Conservation (phyloP, 2,797 vertebrate species). For the Hyperoplus lanceolatus region DNA sequence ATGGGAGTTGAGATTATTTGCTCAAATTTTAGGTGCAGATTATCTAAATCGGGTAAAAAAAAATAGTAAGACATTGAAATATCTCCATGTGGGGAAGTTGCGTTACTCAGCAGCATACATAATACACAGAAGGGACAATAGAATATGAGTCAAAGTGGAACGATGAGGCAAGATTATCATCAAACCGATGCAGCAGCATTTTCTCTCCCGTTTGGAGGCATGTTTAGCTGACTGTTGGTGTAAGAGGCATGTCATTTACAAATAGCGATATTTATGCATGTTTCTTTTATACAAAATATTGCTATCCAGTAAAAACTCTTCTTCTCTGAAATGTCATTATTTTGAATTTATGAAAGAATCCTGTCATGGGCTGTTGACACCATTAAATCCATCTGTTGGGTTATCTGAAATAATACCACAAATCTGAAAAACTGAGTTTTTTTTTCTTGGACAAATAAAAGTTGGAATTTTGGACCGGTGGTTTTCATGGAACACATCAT, state of each 20-base stretch:
- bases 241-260: constrained; percentile 9
- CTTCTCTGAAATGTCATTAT: constrained; percentile 1
- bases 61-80: constrained; percentile 6
- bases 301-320: not conserved
- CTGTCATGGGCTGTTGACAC: not conserved
- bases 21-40: constrained; percentile 1
- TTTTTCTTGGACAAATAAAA: not conserved
- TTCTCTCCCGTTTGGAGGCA: constrained; percentile 3
- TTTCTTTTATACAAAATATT: constrained; percentile 7
- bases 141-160: constrained; percentile 30
- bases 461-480: not conserved
- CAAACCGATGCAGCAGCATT: not conserved
- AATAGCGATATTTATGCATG: not conserved
- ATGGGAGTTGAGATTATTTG: not conserved
- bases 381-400: not conserved
- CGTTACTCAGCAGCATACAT: constrained; percentile 17
- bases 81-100: not conserved
- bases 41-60: constrained; percentile 23
- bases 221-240: constrained; percentile 22
- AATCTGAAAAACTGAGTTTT: not conserved
- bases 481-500: not conserved
- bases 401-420: not conserved
- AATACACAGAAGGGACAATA: constrained; percentile 2
- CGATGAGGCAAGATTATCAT: constrained; percentile 37
- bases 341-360: not conserved